Evolutionary conservation across 2,888 invertebrate species (phyloP).

Genomic region (Papilio protenor): DNA sequence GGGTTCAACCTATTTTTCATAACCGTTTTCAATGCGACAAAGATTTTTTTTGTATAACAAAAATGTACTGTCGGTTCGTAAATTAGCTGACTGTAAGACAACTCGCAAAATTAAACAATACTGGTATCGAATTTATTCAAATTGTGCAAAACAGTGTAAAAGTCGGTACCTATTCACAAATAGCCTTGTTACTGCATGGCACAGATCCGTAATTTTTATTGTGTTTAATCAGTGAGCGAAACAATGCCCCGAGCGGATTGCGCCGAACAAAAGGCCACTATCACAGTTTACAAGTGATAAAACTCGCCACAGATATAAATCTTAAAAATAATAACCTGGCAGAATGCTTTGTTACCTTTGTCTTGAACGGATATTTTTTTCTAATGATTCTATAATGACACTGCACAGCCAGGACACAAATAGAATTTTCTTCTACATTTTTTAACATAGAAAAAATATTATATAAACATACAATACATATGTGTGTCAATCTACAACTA

Average conservation of each 20-base stretch:
- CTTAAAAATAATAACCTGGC: constrained; percentile 45
- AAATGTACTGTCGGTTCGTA: too few relatives aligned
- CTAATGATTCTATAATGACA: too few relatives aligned
- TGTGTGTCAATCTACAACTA: too few relatives aligned
- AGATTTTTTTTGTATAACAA: too few relatives aligned
- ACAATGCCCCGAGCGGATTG: constrained; percentile 66
- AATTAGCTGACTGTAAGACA: not conserved
- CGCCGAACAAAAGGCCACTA: constrained; percentile 66
- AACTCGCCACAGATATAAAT: constrained; percentile 54
- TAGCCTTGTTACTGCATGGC: constrained; percentile 54
- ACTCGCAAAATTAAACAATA: not conserved
- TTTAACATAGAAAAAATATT: too few relatives aligned
- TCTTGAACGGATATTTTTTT: not conserved
- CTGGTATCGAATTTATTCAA: not conserved
- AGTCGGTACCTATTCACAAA: constrained; percentile 50
- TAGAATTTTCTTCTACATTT: too few relatives aligned
- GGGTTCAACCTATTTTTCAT: too few relatives aligned
- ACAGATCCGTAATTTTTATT: constrained; percentile 66
- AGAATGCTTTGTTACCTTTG: constrained; percentile 27
- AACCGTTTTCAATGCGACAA: too few relatives aligned
- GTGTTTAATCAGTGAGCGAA: constrained; percentile 61
- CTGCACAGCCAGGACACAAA: too few relatives aligned
- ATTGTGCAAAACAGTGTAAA: constrained; percentile 22
- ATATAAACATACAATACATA: too few relatives aligned
- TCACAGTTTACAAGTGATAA: constrained; percentile 64